Base-by-base conservation (phyloP, 2,113 vertebrate species). In the Corythaixoides concolor region DNA sequence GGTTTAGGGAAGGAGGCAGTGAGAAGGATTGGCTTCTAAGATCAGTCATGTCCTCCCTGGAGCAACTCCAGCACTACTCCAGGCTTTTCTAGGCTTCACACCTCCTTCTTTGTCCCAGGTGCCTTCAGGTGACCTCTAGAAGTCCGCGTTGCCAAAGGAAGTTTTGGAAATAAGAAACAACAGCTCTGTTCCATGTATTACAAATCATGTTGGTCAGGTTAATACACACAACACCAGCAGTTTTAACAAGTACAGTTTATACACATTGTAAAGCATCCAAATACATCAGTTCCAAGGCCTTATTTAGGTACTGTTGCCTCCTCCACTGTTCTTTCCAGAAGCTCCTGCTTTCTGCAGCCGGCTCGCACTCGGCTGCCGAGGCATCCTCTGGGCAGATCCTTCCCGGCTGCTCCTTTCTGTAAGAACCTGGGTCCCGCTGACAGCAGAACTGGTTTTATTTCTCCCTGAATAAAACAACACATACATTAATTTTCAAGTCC, bases 351-450 rank as follows among this genome's bases (percentile, higher is more conserved):
- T 99, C 97, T 98, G 98, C 75, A 97, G 95, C 21, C 98, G 98
- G 76, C 98, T 99, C 16, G 97, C 97, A 3, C 99, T 99, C 2
- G 98, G 97, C 87, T 99, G 99, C 17, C 99, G 98, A 68, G 99
- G 98, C 95, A 98, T 98, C 28, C 98, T 97, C 97, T 99, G 99
- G 78, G 97, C 95, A 89, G 98, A 98, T 26, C 97, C 97, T 67
- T 98, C 98, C 52, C 98, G 95, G 92, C 76, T 90, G 53, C 94
- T 98, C 90, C 98, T 98, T 58, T 99, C 99, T 0, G 92, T 53
- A 47, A 98, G 95, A 33, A 88, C 84, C 43, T 98, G 98, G 32
- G 94, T 95, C 0, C 98, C 94, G 2, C 68, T 37, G 95, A 69
- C 77, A 43, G 85, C 75, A 41, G 96, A 93, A 89, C 63, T 97